Conservation (phyloP, 2,113 vertebrate genomes). For the Chaenocephalus aceratus region DNA sequence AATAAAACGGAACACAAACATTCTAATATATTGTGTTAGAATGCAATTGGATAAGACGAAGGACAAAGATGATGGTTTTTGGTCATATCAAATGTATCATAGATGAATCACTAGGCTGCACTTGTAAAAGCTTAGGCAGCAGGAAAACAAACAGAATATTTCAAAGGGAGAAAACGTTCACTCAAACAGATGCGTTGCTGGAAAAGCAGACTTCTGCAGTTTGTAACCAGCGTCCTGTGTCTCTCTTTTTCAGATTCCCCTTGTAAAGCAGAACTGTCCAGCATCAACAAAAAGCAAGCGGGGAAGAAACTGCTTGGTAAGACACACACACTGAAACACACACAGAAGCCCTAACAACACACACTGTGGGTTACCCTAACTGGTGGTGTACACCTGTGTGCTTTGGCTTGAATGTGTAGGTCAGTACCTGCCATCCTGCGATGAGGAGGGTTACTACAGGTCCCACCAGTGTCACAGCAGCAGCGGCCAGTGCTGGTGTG, state of each 20-base stretch:
- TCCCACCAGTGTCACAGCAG: constrained; percentile 93
- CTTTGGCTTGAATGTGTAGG: constrained; percentile 77
- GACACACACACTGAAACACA: constrained; percentile 51
- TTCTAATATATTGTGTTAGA: neutral
- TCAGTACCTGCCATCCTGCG: constrained; percentile 92
- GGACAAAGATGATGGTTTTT: neutral
- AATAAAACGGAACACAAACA: constrained; percentile 9
- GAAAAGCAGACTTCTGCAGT: constrained; percentile 50
- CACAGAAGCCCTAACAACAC: neutral
- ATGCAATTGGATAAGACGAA: neutral
- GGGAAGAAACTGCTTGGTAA: constrained; percentile 93
- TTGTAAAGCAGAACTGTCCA: constrained; percentile 92
- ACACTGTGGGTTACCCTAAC: neutral
- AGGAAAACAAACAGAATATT: constrained; percentile 23
- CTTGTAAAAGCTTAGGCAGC: constrained; percentile 18
- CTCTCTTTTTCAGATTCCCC: constrained; percentile 89
- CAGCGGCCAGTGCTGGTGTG: constrained; percentile 95
- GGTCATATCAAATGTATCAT: constrained; percentile 8
- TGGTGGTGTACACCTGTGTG: constrained; percentile 36
- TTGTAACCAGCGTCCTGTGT: constrained; percentile 42
- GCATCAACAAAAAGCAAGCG: constrained; percentile 90
- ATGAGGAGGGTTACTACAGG: constrained; percentile 95
- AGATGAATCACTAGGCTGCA: constrained; percentile 14
- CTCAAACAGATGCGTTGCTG: constrained; percentile 30
- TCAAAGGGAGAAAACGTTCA: constrained; percentile 34